Evolutionary conservation across 2,888 invertebrate species (phyloP).

Genomic region (Conops quadrifasciatus): DNA sequence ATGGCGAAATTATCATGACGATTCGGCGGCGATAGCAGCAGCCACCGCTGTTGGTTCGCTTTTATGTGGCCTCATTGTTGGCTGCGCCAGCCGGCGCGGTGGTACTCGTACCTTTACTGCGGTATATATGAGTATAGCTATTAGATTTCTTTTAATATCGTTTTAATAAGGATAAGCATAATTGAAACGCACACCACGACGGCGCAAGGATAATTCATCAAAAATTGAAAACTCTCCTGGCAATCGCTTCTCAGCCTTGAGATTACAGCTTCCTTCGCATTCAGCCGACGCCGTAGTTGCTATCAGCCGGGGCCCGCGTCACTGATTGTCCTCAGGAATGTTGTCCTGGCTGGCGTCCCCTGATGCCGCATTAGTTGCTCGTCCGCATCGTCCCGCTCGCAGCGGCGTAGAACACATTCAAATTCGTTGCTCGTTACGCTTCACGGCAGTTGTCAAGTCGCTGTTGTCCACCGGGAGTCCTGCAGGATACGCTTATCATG

Average conservation of each 20-base stretch:
- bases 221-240: slow-evolving; percentile 35
- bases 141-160: slow-evolving; percentile 13
- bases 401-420: background rate
- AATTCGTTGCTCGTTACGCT: slow-evolving; percentile 15
- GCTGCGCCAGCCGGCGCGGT: background rate
- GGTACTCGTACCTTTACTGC: too few relatives aligned
- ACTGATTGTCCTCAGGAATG: too few relatives aligned
- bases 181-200: slow-evolving; percentile 41
- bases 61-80: background rate
- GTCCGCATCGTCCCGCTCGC: background rate
- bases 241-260: background rate
- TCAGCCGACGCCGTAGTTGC: background rate
- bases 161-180: slow-evolving; percentile 48
- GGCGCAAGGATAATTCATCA: slow-evolving; percentile 46
- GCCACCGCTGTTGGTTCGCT: too few relatives aligned
- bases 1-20: too few relatives aligned
- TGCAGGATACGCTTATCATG: slow-evolving; percentile 32
- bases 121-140: slow-evolving; percentile 33
- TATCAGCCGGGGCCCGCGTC: background rate
- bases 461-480: slow-evolving; percentile 36
- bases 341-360: background rate
- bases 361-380: background rate
- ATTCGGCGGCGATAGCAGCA: too few relatives aligned
- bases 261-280: background rate
- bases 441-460: slow-evolving; percentile 27